phyloP scores from a whole-genome alignment of 2,888 invertebrate species.

The Heterodera filipjevi region DNA sequence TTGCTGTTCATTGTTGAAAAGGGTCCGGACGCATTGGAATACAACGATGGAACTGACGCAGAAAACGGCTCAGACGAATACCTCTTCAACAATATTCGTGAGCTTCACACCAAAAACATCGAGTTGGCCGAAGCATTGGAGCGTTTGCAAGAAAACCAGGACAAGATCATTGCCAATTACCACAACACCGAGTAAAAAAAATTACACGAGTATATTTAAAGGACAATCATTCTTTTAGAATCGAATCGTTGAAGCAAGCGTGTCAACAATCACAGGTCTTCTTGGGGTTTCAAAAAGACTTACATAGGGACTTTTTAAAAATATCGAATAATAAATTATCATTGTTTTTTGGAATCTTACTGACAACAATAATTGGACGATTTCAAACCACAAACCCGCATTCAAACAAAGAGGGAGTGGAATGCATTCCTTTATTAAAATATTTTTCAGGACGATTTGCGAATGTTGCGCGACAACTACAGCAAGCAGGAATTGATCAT shows the following conservation, averaged over 20 bases:
- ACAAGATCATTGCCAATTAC: slow-evolving; percentile 31
- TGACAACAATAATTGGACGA: no score
- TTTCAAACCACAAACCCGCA: no score
- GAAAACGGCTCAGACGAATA: slow-evolving; percentile 27
- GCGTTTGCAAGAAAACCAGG: slow-evolving; percentile 31
- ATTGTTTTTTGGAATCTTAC: no score
- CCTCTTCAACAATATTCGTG: slow-evolving; percentile 37
- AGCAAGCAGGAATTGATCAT: slow-evolving; percentile 33
- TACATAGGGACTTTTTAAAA: no score
- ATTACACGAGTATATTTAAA: no score
- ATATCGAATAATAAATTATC: no score
- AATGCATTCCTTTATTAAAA: not conserved
- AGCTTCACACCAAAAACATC: slow-evolving; percentile 38
- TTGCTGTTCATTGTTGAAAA: slow-evolving; percentile 37
- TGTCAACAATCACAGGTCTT: slow-evolving; percentile 10
- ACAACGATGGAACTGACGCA: not conserved
- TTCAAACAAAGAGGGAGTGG: no score
- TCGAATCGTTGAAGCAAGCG: slow-evolving; percentile 25
- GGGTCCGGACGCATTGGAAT: not conserved
- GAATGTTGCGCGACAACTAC: slow-evolving; percentile 32
- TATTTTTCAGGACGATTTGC: slow-evolving; percentile 26
- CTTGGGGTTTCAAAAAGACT: no score
- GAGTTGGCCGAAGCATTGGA: slow-evolving; percentile 35
- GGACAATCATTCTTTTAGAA: slow-evolving; percentile 18
- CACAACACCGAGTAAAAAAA: slow-evolving; percentile 37